phyloP scores from a whole-genome alignment of 2,113 vertebrate genomes.

The Sinocyclocheilus grahami region DNA sequence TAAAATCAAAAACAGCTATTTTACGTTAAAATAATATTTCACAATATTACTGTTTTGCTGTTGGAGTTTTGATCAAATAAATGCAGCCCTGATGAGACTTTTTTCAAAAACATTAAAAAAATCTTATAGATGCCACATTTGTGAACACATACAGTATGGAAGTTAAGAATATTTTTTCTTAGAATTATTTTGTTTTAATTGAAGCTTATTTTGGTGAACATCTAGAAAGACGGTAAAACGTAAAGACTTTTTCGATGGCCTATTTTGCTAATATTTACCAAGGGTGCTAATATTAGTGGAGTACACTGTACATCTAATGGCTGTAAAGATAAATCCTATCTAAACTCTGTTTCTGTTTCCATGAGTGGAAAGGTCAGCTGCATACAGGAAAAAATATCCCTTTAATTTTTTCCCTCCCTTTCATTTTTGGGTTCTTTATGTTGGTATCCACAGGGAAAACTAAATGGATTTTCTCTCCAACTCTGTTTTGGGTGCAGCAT shows the following conservation, averaged over 20 bases:
- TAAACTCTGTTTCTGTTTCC: conserved; percentile 25
- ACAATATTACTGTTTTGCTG: not conserved
- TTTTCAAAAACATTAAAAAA: too few relatives aligned
- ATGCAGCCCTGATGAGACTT: too few relatives aligned
- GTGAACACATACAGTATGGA: not conserved
- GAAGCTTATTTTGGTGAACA: not conserved
- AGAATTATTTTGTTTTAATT: not conserved
- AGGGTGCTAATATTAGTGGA: too few relatives aligned
- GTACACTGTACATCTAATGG: not conserved
- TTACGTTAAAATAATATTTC: not conserved
- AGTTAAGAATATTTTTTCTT: not conserved
- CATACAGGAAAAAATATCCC: conserved; percentile 1
- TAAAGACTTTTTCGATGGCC: not conserved
- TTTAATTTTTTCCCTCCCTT: conserved; percentile 12
- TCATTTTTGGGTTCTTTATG: not conserved
- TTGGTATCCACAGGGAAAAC: not conserved
- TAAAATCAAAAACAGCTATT: not conserved
- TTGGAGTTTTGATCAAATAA: too few relatives aligned
- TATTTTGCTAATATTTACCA: too few relatives aligned
- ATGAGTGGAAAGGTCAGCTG: conserved; percentile 19
- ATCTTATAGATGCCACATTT: too few relatives aligned
- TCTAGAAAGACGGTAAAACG: not conserved
- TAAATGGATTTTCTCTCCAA: conserved; percentile 14
- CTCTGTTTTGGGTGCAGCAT: conserved; percentile 34
- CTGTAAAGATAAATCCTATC: not conserved